These are phyloP conservation scores for Philotrypesis tridentata DNA, from an alignment of 1,140 invertebrate species.

Conservation along the genomic window DNA sequence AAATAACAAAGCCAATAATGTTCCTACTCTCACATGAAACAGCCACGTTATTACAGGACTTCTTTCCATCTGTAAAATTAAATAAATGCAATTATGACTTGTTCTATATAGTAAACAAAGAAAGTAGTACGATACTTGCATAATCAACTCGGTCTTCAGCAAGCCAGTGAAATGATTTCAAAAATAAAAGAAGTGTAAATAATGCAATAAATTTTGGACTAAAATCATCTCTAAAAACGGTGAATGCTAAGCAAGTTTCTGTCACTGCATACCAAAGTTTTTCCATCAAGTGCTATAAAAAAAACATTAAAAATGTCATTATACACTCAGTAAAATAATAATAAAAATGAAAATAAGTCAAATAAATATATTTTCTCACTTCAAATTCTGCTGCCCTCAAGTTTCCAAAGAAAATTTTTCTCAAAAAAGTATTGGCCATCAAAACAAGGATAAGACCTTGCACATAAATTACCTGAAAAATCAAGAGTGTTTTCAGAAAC, in stretches of 20 bases:
- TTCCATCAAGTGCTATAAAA: conserved; percentile 95
- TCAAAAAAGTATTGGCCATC: conserved; percentile 94
- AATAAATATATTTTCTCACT: conserved; percentile 74
- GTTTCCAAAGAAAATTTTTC: conserved; percentile 98
- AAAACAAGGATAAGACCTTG: conserved; percentile 98
- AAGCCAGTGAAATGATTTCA: conserved; percentile 99
- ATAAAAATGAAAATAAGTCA: neutral
- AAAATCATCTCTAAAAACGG: conserved; percentile 99
- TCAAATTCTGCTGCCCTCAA: conserved; percentile 97
- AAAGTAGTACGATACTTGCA: conserved; percentile 80
- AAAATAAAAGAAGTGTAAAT: conserved; percentile 96
- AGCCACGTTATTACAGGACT: conserved; percentile 96
- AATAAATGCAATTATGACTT: conserved; percentile 47
- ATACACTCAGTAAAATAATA: neutral
- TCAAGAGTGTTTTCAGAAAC: no score
- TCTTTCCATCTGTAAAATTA: conserved; percentile 92
- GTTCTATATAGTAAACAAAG: conserved; percentile 1
- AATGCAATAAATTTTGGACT: conserved; percentile 98
- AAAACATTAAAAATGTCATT: conserved; percentile 32
- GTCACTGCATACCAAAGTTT: conserved; percentile 99
- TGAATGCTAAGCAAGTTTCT: conserved; percentile 99
- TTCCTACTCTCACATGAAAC: conserved; percentile 95
- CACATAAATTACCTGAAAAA: conserved; percentile 95
- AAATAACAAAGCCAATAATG: conserved; percentile 87
- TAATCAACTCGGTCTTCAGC: conserved; percentile 99